phyloP scores from a whole-genome alignment of 2,888 invertebrate species.

The Metopia argyrocephala region DNA sequence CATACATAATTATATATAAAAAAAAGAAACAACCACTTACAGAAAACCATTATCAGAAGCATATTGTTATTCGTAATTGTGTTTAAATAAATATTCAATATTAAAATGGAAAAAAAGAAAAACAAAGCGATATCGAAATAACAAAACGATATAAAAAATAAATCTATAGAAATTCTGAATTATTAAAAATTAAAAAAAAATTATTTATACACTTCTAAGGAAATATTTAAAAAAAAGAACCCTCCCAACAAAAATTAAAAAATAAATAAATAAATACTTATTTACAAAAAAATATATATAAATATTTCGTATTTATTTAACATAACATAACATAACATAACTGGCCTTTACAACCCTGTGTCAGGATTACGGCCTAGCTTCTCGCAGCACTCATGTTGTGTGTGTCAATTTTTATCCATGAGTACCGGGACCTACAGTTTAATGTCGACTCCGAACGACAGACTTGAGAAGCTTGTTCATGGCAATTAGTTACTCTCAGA shows the following conservation, averaged over 20 bases:
- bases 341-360: too few relatives aligned
- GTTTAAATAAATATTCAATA: constrained; percentile 28
- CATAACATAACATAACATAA: too few relatives aligned
- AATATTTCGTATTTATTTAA: background rate
- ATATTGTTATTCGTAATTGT: constrained; percentile 86
- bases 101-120: background rate
- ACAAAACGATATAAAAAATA: background rate
- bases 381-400: too few relatives aligned
- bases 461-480: too few relatives aligned
- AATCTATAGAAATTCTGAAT: constrained; percentile 28
- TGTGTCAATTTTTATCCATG: too few relatives aligned
- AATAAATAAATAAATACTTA: constrained; percentile 50
- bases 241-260: constrained; percentile 8
- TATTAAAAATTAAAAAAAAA: constrained; percentile 52
- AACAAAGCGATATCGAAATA: background rate
- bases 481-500: too few relatives aligned
- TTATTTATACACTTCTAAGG: constrained; percentile 62
- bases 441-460: too few relatives aligned
- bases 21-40: constrained; percentile 83
- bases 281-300: constrained; percentile 44
- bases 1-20: constrained; percentile 81
- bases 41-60: constrained; percentile 79
- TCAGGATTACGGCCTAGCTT: too few relatives aligned
- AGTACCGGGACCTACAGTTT: too few relatives aligned
- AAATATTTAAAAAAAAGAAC: constrained; percentile 38